These are phyloP conservation scores for Trachelus iudaicus DNA, from an alignment of 2,888 invertebrate genomes.

Conservation along the genomic window DNA sequence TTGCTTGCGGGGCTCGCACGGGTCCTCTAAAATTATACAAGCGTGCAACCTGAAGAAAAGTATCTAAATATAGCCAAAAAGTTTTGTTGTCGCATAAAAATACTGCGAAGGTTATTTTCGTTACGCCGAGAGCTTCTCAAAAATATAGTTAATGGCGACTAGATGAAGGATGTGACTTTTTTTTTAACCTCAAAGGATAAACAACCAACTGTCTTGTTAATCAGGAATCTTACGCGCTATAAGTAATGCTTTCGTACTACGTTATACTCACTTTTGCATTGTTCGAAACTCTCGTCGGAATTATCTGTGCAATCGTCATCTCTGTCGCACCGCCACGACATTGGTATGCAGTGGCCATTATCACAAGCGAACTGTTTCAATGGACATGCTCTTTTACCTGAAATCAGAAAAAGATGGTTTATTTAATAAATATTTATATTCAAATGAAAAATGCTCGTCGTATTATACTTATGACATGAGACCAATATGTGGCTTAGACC, in stretches of 20 bases:
- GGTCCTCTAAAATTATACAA: background rate
- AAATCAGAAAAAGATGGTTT: slow-evolving; percentile 30
- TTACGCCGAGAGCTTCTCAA: background rate
- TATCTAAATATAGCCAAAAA: background rate
- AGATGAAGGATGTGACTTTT: background rate
- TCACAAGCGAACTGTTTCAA: slow-evolving; percentile 80
- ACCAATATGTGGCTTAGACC: background rate
- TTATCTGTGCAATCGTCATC: slow-evolving; percentile 83
- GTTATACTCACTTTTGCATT: slow-evolving; percentile 74
- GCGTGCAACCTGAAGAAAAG: background rate
- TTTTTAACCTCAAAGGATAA: background rate
- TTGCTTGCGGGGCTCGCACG: background rate
- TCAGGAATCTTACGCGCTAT: background rate
- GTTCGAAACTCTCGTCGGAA: slow-evolving; percentile 80
- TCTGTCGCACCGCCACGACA: slow-evolving; percentile 82
- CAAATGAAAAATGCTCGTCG: background rate
- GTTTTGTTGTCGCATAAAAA: background rate
- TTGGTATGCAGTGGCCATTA: slow-evolving; percentile 80
- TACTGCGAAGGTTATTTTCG: background rate
- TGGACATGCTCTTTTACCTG: slow-evolving; percentile 69
- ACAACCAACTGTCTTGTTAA: background rate
- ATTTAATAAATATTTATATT: background rate
- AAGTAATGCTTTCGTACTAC: background rate
- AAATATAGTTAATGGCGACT: background rate
- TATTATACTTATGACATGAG: background rate